phyloP scores from a whole-genome alignment of 2,113 vertebrate genomes.

The Oostethus manadensis region DNA sequence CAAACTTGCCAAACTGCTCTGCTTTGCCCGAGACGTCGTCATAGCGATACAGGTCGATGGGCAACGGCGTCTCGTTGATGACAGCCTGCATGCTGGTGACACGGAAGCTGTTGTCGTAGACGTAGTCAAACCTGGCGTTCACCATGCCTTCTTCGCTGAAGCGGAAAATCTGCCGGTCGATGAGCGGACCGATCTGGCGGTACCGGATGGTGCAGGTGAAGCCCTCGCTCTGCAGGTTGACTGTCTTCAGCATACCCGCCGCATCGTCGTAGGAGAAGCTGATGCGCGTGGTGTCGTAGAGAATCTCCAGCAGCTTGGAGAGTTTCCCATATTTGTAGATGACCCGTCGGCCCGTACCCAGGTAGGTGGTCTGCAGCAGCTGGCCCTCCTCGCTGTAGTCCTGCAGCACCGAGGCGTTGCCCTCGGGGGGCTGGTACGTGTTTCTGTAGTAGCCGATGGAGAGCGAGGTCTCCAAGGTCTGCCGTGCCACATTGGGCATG shows the following conservation, averaged over 20 bases:
- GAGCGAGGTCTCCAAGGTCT: conserved; percentile 89
- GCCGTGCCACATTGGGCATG: conserved; percentile 95
- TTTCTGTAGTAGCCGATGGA: conserved; percentile 97
- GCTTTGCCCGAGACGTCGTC: conserved; percentile 96
- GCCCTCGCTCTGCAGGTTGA: conserved; percentile 91
- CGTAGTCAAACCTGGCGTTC: conserved; percentile 95
- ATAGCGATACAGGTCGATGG: conserved; percentile 94
- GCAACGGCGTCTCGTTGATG: conserved; percentile 93
- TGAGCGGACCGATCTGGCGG: conserved; percentile 93
- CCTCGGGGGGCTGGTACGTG: conserved; percentile 90
- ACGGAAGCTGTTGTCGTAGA: conserved; percentile 97
- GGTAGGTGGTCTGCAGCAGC: conserved; percentile 85
- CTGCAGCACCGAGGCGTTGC: conserved; percentile 88
- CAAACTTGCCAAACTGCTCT: conserved; percentile 97
- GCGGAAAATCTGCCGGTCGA: conserved; percentile 95
- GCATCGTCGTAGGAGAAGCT: conserved; percentile 91
- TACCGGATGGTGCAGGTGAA: conserved; percentile 96
- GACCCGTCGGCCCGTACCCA: conserved; percentile 89
- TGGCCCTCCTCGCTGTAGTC: conserved; percentile 92
- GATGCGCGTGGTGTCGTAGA: conserved; percentile 91
- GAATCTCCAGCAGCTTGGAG: conserved; percentile 87
- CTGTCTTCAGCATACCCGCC: conserved; percentile 90
- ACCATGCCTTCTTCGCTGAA: conserved; percentile 98
- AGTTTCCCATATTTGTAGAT: conserved; percentile 94
- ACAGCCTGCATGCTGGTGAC: conserved; percentile 99